A percentile compares a stretch with the other conserved stretches of the same genome.
Conservation (phyloP, 2,888 invertebrate species). For the Microctonus hyperodae region DNA sequence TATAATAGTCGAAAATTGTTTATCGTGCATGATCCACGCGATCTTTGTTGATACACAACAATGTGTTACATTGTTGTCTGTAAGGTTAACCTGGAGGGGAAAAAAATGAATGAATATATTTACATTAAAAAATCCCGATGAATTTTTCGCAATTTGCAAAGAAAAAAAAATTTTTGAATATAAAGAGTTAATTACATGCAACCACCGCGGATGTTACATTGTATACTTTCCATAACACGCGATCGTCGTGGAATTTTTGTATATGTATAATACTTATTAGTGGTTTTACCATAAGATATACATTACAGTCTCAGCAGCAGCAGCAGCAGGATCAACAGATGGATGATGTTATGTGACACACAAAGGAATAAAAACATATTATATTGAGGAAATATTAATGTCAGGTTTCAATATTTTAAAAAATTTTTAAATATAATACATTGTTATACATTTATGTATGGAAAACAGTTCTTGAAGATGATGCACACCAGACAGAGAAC, state of each 20-base stretch:
- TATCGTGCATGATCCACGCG: no score
- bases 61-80: no score
- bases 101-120: no score
- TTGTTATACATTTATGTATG: neutral
- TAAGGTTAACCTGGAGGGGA: no score
- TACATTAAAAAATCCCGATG: neutral
- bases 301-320: neutral
- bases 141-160: neutral
- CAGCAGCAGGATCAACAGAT: neutral
- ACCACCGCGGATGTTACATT: conserved; percentile 19
- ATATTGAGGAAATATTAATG: neutral
- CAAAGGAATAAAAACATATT: neutral
- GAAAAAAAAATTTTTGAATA: neutral
- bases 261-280: no score
- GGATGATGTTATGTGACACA: neutral
- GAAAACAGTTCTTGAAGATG: no score
- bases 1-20: no score
- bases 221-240: neutral
- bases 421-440: neutral
- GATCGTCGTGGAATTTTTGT: neutral
- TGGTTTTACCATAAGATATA: neutral
- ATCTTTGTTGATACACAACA: no score
- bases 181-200: neutral
- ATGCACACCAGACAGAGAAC: no score
- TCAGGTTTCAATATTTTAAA: neutral